These are phyloP conservation scores for Caloenas nicobarica DNA, from an alignment of 2,113 vertebrate species.

Conservation along the genomic window DNA sequence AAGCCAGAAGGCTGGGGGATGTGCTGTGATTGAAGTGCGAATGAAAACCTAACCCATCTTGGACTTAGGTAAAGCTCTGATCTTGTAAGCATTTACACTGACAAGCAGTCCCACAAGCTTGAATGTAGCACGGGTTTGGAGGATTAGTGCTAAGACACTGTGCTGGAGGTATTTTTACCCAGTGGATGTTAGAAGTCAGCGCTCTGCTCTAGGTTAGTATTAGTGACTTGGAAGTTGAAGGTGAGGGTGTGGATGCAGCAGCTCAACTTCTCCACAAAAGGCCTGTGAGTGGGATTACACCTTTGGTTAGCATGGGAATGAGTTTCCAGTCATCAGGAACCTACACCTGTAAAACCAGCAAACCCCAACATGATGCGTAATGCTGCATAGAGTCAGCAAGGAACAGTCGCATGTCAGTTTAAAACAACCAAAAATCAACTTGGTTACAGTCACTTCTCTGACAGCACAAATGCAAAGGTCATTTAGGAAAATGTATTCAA, in stretches of 20 bases:
- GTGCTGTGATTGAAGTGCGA: background rate
- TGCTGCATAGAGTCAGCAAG: background rate
- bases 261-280: background rate
- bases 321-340: background rate
- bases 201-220: background rate
- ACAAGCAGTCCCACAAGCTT: background rate
- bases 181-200: background rate
- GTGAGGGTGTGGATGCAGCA: background rate
- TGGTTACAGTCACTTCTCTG: background rate
- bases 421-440: background rate
- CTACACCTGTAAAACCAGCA: background rate
- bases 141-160: background rate
- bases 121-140: background rate
- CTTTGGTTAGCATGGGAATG: background rate
- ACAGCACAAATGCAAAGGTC: background rate
- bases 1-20: background rate
- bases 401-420: background rate
- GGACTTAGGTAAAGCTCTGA: background rate
- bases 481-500: background rate
- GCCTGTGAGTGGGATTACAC: background rate
- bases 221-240: background rate
- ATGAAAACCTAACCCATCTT: background rate
- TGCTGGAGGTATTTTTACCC: background rate
- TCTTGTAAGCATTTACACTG: background rate
- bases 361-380: accelerated